Evolutionary conservation across 2,113 vertebrate species (phyloP).

Genomic region (Fulica atra): DNA sequence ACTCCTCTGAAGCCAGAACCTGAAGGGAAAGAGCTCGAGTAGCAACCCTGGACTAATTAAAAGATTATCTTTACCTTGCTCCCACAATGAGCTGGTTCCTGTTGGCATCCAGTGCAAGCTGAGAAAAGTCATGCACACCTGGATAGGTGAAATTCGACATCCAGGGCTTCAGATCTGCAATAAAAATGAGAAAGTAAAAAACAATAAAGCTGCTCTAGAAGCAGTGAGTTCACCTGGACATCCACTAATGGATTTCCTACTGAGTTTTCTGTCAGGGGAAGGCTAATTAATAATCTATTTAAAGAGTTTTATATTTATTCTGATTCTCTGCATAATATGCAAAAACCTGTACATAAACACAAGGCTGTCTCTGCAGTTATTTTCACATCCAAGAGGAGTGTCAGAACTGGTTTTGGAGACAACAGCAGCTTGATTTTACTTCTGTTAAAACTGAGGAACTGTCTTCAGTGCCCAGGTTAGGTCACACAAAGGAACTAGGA

Average conservation of each 20-base stretch:
- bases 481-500: not conserved
- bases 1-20: not conserved
- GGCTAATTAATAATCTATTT: constrained; percentile 54
- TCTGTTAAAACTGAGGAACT: not conserved
- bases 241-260: constrained; percentile 38
- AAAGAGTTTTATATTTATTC: constrained; percentile 30
- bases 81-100: constrained; percentile 97
- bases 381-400: not conserved
- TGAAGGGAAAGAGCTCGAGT: not conserved
- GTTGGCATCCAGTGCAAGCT: constrained; percentile 93
- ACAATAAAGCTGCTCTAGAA: constrained; percentile 36
- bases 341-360: not conserved
- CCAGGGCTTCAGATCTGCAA: constrained; percentile 91
- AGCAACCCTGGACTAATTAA: constrained; percentile 11
- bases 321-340: not conserved
- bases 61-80: constrained; percentile 87
- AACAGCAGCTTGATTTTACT: not conserved
- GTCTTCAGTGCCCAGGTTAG: not conserved
- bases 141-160: constrained; percentile 90
- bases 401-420: not conserved
- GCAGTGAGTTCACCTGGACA: not conserved
- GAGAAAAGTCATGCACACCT: constrained; percentile 91
- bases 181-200: constrained; percentile 45
- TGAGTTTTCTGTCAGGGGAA: not conserved
- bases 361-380: not conserved